Percentiles rank a stretch among this genome's conserved stretches.
These are phyloP conservation scores for Ceryle rudis DNA, from an alignment of 2,797 vertebrate species.

Conservation along the genomic window DNA sequence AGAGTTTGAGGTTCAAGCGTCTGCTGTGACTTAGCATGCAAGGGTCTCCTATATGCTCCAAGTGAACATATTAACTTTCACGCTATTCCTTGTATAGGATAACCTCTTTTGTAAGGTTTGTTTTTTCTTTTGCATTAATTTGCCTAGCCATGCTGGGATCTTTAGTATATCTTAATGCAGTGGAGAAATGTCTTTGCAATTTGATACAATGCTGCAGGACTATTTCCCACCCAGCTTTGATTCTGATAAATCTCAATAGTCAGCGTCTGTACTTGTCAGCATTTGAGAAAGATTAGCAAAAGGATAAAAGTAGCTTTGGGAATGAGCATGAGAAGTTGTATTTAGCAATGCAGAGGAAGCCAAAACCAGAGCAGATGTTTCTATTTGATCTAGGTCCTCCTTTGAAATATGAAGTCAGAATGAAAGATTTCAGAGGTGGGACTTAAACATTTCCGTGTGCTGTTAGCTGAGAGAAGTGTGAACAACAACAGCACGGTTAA, in stretches of 20 bases:
- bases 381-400: not conserved
- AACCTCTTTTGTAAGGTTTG: not conserved
- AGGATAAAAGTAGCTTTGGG: not conserved
- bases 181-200: not conserved
- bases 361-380: not conserved
- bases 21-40: not conserved
- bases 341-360: not conserved
- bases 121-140: not conserved
- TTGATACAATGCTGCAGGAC: not conserved
- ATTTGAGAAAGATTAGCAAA: not conserved
- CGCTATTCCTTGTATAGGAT: rapidly evolving
- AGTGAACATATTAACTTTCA: not conserved
- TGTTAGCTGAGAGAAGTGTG: not conserved
- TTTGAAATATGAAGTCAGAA: slow-evolving; percentile 20
- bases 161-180: not conserved
- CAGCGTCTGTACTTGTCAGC: not conserved
- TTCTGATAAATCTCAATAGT: not conserved
- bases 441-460: not conserved
- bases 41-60: not conserved
- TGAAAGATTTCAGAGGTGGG: not conserved
- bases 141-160: not conserved
- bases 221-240: not conserved
- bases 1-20: not conserved
- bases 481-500: not conserved
- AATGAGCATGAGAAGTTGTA: not conserved